phyloP scores from a whole-genome alignment of 2,888 invertebrate species.

The Onchidella celtica region DNA sequence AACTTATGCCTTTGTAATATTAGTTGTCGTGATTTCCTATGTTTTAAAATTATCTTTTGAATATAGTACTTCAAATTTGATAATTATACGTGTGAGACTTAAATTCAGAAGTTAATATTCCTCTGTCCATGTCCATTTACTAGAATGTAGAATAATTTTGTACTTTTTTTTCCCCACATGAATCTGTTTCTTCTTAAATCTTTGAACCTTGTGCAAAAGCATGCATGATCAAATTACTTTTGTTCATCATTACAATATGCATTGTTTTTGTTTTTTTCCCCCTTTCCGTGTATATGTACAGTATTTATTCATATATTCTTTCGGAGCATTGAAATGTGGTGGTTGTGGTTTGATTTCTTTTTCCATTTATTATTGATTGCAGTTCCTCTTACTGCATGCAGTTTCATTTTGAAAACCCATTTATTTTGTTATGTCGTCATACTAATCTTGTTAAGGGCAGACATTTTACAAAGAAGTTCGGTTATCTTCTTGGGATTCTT shows the following conservation, averaged over 20 bases:
- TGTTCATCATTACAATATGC: neutral
- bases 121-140: neutral
- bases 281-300: neutral
- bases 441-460: too few species aligned
- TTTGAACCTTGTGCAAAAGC: constrained; percentile 5
- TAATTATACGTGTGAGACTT: too few species aligned
- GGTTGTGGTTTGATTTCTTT: neutral
- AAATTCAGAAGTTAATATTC: neutral
- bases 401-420: neutral
- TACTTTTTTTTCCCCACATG: neutral
- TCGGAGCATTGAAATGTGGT: neutral
- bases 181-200: neutral
- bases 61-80: too few species aligned
- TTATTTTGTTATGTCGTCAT: neutral
- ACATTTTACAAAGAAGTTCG: too few species aligned
- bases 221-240: neutral
- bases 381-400: neutral
- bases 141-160: neutral
- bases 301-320: neutral
- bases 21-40: too few species aligned
- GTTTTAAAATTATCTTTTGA: too few species aligned
- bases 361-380: neutral
- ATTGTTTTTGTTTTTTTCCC: neutral
- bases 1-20: too few species aligned
- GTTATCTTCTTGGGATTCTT: too few species aligned